A percentile compares a stretch with the other conserved stretches of the same genome.
Evolutionary conservation across 2,888 invertebrate genomes (phyloP).

Genomic region (Cephus sareptanus): DNA sequence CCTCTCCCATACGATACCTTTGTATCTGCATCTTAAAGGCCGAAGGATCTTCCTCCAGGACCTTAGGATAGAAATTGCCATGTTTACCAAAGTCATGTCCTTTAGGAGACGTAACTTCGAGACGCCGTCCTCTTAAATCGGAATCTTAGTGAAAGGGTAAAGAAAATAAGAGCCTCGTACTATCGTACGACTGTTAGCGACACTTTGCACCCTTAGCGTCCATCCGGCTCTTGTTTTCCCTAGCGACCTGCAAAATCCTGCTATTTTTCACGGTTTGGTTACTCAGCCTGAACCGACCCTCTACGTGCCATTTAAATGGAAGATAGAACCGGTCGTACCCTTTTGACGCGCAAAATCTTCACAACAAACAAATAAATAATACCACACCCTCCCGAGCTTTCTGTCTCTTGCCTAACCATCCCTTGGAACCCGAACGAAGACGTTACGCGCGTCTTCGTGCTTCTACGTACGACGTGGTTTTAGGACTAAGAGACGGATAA

Average conservation of each 20-base stretch:
- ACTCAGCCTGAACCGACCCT: neutral
- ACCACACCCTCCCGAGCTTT: neutral
- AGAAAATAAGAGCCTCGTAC: neutral
- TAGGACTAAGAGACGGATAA: slow-evolving; percentile 15
- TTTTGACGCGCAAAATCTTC: slow-evolving; percentile 11
- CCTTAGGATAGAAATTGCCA: neutral
- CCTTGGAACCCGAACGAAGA: neutral
- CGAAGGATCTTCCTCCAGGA: neutral
- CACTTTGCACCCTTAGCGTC: neutral
- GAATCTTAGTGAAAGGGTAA: neutral
- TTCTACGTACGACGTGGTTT: slow-evolving; percentile 12
- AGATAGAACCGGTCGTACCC: neutral
- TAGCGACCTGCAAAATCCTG: neutral
- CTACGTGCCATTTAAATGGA: neutral
- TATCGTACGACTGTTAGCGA: neutral
- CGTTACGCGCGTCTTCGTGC: neutral
- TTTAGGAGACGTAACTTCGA: neutral
- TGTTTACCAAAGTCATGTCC: neutral
- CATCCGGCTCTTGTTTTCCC: neutral
- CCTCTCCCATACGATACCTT: neutral
- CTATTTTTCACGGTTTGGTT: neutral
- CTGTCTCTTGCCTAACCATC: neutral
- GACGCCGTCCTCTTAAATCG: neutral
- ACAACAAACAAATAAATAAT: slow-evolving; percentile 21
- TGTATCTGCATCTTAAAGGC: neutral